These are phyloP conservation scores for Zalophus californianus DNA, from an alignment of 2,797 vertebrate species.

Conservation along the genomic window DNA sequence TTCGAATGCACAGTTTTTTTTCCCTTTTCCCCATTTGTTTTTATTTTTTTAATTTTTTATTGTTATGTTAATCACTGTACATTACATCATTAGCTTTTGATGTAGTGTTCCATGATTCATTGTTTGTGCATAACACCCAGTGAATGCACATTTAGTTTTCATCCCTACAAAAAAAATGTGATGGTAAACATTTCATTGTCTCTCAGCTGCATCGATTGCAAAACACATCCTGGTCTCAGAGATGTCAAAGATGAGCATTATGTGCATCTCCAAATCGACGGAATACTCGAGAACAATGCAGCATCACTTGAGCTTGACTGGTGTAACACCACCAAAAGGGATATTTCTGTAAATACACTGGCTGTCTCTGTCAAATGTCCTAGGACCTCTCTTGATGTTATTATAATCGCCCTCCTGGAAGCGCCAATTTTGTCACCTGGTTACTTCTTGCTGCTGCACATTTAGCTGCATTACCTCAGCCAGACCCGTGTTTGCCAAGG, in stretches of 20 bases:
- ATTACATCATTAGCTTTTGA: no score
- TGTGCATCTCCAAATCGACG: background rate
- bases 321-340: background rate
- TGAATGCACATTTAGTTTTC: background rate
- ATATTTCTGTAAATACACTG: background rate
- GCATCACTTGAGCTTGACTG: background rate
- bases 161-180: background rate
- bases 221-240: constrained; percentile 39
- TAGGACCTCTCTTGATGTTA: background rate
- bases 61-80: no score
- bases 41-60: no score
- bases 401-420: background rate
- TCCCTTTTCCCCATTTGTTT: no score
- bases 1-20: background rate
- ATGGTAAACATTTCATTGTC: background rate
- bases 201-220: background rate
- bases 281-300: background rate
- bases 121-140: no score
- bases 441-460: background rate
- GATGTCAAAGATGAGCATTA: background rate
- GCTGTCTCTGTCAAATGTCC: background rate
- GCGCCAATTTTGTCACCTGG: background rate
- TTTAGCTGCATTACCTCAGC: background rate
- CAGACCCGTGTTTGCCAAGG: background rate
- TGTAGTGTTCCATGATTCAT: no score